These are phyloP conservation scores for Spinus olivaceus DNA, from an alignment of 2,797 vertebrate species.

Conservation along the genomic window DNA sequence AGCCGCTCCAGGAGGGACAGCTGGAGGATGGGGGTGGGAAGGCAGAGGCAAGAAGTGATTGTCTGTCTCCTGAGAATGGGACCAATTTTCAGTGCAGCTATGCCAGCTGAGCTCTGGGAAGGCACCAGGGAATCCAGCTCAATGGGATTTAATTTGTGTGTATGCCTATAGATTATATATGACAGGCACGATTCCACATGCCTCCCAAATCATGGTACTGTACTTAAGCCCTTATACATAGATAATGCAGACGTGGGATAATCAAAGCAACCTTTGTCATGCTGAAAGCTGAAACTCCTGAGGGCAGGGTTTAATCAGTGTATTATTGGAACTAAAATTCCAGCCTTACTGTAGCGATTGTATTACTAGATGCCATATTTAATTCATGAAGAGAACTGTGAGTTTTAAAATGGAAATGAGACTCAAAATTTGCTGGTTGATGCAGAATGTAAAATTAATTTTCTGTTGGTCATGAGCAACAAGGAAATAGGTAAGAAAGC, in stretches of 20 bases:
- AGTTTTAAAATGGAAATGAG: conserved; percentile 32
- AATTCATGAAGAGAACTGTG: conserved; percentile 35
- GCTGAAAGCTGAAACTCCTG: conserved; percentile 33
- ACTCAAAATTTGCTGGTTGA: background rate
- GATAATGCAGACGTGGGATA: conserved; percentile 18
- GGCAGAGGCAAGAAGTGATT: conserved; percentile 24
- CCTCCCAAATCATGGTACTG: conserved; percentile 13
- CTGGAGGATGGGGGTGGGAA: background rate
- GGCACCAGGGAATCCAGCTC: conserved; percentile 33
- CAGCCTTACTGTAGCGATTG: background rate
- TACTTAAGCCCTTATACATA: conserved; percentile 5
- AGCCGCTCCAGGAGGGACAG: background rate
- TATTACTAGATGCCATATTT: conserved; percentile 37
- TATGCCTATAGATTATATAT: conserved; percentile 8
- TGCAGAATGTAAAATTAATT: conserved; percentile 34
- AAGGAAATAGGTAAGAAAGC: background rate
- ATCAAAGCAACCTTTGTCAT: conserved; percentile 57
- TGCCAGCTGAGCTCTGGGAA: conserved; percentile 53
- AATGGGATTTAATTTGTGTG: conserved; percentile 35
- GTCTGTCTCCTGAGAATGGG: conserved; percentile 30
- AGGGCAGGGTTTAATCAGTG: conserved; percentile 53
- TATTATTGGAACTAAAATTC: conserved; percentile 38
- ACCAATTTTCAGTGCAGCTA: conserved; percentile 50
- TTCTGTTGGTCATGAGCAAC: background rate
- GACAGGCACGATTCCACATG: conserved; percentile 42